Evolutionary conservation across 37 sponge, comb jelly and placozoan species (phyloP).

Genomic region (Spongilla lacustris): DNA sequence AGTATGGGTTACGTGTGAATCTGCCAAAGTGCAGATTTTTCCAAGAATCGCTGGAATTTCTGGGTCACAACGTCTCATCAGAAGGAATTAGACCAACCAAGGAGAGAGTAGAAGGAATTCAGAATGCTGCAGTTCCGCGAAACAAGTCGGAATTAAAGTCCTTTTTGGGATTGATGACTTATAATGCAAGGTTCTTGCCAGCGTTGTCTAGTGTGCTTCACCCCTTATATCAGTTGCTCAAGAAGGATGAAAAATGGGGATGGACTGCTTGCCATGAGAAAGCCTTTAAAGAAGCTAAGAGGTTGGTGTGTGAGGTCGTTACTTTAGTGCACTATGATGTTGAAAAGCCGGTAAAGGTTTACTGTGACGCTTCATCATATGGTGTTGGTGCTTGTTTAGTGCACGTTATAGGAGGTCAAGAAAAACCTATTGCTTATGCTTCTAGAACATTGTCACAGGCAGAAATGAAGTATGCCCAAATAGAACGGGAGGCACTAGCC

Average conservation of each 20-base stretch:
- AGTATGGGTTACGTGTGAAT: background rate
- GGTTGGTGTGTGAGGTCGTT: background rate
- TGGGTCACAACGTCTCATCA: conserved; percentile 19
- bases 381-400: conserved; percentile 34
- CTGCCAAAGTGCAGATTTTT: conserved; percentile 19
- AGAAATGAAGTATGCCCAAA: conserved; percentile 45
- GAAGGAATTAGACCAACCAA: conserved; percentile 19
- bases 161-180: conserved; percentile 18
- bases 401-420: conserved; percentile 34
- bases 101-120: conserved; percentile 16
- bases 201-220: conserved; percentile 12
- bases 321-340: conserved; percentile 24
- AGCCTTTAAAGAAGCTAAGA: conserved; percentile 22
- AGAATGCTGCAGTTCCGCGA: background rate
- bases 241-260: background rate
- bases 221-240: conserved; percentile 12
- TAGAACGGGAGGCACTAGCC: conserved; percentile 31
- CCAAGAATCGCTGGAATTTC: conserved; percentile 19
- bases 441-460: conserved; percentile 40
- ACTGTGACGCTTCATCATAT: conserved; percentile 32
- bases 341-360: background rate
- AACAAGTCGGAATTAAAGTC: conserved; percentile 1
- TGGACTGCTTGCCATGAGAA: conserved; percentile 4
- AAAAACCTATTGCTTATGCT: conserved; percentile 56
- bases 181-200: conserved; percentile 40